Evolutionary conservation across 2,888 invertebrate species (phyloP), one percentile per base, ranked within the genome.

Genomic region (Drosophila macrospina): DNA sequence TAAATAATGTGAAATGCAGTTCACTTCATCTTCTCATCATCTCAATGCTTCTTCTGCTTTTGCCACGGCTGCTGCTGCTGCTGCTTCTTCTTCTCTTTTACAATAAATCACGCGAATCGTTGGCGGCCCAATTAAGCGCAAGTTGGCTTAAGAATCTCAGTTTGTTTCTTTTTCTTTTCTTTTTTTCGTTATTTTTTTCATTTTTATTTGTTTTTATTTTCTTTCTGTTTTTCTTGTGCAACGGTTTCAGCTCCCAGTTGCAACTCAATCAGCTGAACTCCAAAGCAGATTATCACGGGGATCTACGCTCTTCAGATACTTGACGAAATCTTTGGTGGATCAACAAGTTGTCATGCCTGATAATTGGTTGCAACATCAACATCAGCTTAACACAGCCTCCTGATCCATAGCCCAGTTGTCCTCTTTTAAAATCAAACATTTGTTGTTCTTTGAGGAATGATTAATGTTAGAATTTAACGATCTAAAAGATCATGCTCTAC

Each of bases 81-180:
- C 52, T 70, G 57, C 60, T 72, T 73, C 50, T 47, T 64, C 45
- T 48, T 69, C 64, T 36, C 52, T 74, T 79, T 76, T 69, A 75
- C 87, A 88, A 86, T 86, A 86, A 86, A 86, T 86, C 86, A 88
- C 85, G 67, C 69, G 68, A 65, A 51, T 64, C 59, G 67, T 67
- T 74, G 61, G 76, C 77, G 68, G 71, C 69, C 88, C 88, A 88
- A 83, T 88, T 83, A 88, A 80, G 88, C 60, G 36, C 60, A 62
- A 63, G 52, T 80, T 69, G 62, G 63, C 44, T 47, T 39, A 45
- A 45, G 37, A 54, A 52, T 28, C 16, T 16, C 20, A 36, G 51
- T 6, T n/a, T 42, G 47, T 69, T 57, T 26, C 39, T 47, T 24
- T 44, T 34, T 41, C 3, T 3, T 3, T 3, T 20, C 3, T 2